Conservation (phyloP, 2,888 invertebrate genomes). For the Cephonodes hylas region DNA sequence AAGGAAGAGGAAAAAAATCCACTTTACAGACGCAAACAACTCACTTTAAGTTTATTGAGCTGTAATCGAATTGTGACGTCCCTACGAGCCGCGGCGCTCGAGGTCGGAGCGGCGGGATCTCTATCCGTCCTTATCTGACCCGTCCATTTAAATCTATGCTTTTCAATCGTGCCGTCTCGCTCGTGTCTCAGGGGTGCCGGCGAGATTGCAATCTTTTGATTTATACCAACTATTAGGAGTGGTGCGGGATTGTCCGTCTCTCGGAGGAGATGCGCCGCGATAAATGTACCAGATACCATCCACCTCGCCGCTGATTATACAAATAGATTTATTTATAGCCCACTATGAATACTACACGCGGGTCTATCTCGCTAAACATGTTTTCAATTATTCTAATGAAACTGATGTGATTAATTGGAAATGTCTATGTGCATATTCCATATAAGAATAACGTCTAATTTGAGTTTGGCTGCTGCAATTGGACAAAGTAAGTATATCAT, state of each 20-base stretch:
- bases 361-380: constrained; percentile 10
- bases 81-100: constrained; percentile 61
- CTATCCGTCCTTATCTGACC: constrained; percentile 79
- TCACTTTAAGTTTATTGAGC: constrained; percentile 82
- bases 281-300: constrained; percentile 67
- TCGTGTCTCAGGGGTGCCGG: constrained; percentile 79
- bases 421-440: background rate
- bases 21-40: constrained; percentile 80
- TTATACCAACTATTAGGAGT: constrained; percentile 81
- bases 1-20: constrained; percentile 73
- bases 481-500: too few relatives aligned
- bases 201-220: constrained; percentile 82
- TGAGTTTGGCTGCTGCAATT: too few relatives aligned
- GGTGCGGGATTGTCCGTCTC: constrained; percentile 75
- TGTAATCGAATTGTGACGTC: constrained; percentile 81
- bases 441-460: background rate
- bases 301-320: constrained; percentile 73
- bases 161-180: constrained; percentile 80
- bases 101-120: constrained; percentile 66
- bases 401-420: background rate
- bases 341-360: constrained; percentile 25
- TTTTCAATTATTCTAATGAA: constrained; percentile 10
- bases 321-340: constrained; percentile 64
- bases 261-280: constrained; percentile 65
- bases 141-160: constrained; percentile 80